These are phyloP conservation scores for Nemopilema nomurai DNA, from an alignment of 30 jellyfish, hydroid and myxozoan species.

Conservation along the genomic window DNA sequence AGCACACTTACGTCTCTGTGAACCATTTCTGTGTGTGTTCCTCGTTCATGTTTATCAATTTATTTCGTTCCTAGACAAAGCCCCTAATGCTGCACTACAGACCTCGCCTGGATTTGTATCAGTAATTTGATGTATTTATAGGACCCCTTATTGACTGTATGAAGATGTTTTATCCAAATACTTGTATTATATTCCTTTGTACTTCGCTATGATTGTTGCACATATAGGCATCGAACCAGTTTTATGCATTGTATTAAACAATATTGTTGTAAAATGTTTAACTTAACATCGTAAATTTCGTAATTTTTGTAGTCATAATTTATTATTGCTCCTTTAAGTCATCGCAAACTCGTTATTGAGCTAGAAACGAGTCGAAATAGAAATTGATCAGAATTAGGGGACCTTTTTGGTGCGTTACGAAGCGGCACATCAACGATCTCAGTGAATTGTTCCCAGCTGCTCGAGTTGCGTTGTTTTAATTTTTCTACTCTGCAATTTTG, in stretches of 20 bases:
- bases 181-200: background rate
- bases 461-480: too few relatives aligned
- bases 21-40: background rate
- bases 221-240: background rate
- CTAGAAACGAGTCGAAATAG: too few relatives aligned
- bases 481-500: too few relatives aligned
- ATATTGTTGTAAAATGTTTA: background rate
- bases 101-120: conserved; percentile 55
- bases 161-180: background rate
- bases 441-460: too few relatives aligned
- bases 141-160: background rate
- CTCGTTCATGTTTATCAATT: background rate
- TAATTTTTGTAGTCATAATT: background rate
- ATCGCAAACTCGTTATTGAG: too few relatives aligned
- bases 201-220: background rate
- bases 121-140: background rate
- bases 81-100: conserved; percentile 72
- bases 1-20: too few relatives aligned
- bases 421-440: too few relatives aligned
- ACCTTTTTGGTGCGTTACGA: too few relatives aligned
- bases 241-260: background rate
- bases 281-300: too few relatives aligned
- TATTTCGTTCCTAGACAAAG: conserved; percentile 44
- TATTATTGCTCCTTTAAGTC: too few relatives aligned
- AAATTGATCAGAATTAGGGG: too few relatives aligned